Conservation (phyloP, 2,797 vertebrate species). For the Diglossa cyanea region DNA sequence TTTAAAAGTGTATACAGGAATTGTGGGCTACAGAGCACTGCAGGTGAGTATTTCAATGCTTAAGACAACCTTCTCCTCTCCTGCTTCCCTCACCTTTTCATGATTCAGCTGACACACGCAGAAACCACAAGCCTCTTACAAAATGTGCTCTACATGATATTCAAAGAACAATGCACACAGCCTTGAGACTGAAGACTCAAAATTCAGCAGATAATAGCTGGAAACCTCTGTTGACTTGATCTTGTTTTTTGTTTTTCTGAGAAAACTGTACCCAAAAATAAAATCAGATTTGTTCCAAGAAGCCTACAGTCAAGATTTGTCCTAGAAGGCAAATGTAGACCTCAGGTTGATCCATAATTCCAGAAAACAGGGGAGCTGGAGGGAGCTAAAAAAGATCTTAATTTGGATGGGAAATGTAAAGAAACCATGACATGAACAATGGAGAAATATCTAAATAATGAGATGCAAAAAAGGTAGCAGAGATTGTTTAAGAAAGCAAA, state of each 20-base stretch:
- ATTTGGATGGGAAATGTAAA: neutral
- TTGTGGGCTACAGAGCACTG: neutral
- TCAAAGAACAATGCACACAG: neutral
- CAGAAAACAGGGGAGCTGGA: fast-evolving
- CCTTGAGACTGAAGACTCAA: neutral
- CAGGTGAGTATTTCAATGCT: neutral
- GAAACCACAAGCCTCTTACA: neutral
- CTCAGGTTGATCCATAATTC: neutral
- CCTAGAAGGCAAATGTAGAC: neutral
- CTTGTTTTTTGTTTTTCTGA: neutral
- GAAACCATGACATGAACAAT: neutral
- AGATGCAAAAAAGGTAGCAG: neutral
- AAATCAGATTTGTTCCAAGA: neutral
- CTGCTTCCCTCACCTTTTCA: neutral
- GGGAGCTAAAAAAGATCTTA: fast-evolving
- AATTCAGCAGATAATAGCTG: neutral
- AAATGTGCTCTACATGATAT: neutral
- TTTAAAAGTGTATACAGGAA: neutral
- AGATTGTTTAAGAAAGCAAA: neutral
- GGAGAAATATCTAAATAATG: neutral
- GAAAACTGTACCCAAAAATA: neutral
- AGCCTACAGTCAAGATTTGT: neutral
- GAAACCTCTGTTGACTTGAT: neutral
- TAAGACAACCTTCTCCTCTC: neutral
- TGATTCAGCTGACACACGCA: neutral